Evolutionary conservation across 2,113 vertebrate genomes (phyloP).

Genomic region (Sebastes fasciatus): DNA sequence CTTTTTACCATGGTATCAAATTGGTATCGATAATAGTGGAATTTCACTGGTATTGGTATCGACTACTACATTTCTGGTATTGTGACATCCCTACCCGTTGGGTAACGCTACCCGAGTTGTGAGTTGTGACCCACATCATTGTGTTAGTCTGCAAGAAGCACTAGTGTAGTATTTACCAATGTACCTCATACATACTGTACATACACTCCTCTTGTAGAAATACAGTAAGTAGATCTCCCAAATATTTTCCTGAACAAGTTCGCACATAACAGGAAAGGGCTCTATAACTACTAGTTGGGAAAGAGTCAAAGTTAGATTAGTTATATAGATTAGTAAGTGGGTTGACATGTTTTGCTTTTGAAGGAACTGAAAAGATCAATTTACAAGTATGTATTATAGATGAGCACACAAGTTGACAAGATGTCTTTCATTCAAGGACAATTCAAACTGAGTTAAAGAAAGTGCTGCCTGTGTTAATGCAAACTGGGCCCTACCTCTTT

Average conservation of each 20-base stretch:
- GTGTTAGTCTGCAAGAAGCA: neutral
- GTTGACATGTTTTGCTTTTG: neutral
- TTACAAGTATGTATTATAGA: neutral
- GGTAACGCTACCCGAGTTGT: neutral
- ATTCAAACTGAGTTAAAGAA: constrained; percentile 1
- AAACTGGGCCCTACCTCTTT: constrained; percentile 90
- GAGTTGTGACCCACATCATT: neutral
- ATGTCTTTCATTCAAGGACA: constrained; percentile 4
- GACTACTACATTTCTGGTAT: too few relatives aligned
- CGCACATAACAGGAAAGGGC: neutral
- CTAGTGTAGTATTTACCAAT: constrained; percentile 3
- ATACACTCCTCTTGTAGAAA: neutral
- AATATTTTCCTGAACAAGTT: neutral
- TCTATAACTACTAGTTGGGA: neutral
- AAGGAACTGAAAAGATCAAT: neutral
- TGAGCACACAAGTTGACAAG: neutral
- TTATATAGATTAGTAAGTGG: neutral
- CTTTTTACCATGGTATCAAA: too few relatives aligned
- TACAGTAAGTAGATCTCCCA: neutral
- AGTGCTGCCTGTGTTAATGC: neutral
- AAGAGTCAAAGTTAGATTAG: neutral
- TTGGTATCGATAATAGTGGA: too few relatives aligned
- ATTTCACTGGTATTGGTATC: too few relatives aligned
- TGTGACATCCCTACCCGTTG: too few relatives aligned
- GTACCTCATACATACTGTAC: too few relatives aligned